A percentile compares a stretch with the other conserved stretches of the same genome.
phyloP scores from a whole-genome alignment of 2,888 invertebrate genomes.

The Linyphia triangularis region DNA sequence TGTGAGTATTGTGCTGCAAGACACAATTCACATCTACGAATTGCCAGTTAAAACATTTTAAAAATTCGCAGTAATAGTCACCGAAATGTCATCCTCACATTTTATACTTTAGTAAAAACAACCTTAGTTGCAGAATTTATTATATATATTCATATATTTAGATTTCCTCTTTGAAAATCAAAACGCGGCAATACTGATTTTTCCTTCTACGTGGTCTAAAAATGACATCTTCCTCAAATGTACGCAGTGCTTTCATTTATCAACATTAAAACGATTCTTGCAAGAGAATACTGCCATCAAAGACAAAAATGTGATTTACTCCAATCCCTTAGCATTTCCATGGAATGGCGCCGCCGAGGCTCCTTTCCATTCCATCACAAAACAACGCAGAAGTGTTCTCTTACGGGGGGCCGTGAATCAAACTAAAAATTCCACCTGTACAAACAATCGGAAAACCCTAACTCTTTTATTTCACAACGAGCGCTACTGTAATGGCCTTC shows the following conservation, averaged over 20 bases:
- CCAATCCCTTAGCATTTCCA: constrained; percentile 20
- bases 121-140: too few relatives aligned
- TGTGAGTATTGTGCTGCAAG: too few relatives aligned
- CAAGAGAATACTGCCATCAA: constrained; percentile 5
- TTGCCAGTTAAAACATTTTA: too few relatives aligned
- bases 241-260: constrained; percentile 20
- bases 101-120: neutral
- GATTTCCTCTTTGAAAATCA: neutral
- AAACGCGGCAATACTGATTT: neutral
- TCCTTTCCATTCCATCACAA: constrained; percentile 17
- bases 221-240: neutral
- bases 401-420: constrained; percentile 40
- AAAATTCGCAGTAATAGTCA: neutral
- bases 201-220: neutral
- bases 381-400: constrained; percentile 22
- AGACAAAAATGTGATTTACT: constrained; percentile 39
- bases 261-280: constrained; percentile 38
- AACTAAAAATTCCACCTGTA: constrained; percentile 44
- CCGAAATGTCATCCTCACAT: neutral
- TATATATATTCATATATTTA: neutral
- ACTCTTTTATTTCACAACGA: constrained; percentile 65
- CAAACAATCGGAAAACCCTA: constrained; percentile 66
- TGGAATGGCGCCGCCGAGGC: neutral
- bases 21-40: too few relatives aligned
- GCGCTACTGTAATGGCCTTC: constrained; percentile 43